Conservation (phyloP, 2,113 vertebrate species). For the Xiphorhynchus elegans region DNA sequence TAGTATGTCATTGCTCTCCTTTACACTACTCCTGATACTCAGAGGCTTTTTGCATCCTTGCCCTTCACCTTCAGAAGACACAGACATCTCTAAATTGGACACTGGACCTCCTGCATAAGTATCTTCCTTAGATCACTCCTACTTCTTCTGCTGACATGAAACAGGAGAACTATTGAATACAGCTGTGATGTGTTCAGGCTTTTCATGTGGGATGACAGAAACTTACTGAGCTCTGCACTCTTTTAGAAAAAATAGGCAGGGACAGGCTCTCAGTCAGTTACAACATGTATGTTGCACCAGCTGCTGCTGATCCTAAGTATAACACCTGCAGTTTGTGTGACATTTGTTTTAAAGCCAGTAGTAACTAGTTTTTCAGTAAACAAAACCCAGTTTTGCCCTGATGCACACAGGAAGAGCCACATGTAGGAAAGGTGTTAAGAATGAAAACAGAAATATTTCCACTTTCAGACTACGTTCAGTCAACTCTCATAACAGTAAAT, state of each 20-base stretch:
- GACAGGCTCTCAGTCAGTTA: neutral
- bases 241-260: neutral
- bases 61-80: neutral
- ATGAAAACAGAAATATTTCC: neutral
- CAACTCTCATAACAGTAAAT: neutral
- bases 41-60: neutral
- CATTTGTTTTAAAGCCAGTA: neutral
- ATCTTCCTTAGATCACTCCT: neutral
- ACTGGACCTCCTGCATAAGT: neutral
- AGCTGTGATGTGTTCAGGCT: neutral
- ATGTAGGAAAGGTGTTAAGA: neutral
- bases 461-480: neutral
- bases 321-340: neutral
- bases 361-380: neutral
- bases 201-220: neutral
- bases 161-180: neutral
- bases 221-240: neutral
- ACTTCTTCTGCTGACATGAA: neutral
- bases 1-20: neutral
- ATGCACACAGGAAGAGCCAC: neutral
- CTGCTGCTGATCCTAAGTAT: neutral
- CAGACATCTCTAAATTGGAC: neutral
- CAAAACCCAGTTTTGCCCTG: neutral
- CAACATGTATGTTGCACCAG: neutral
- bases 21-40: neutral